These are phyloP conservation scores for Eclectus roratus DNA, from an alignment of 2,113 vertebrate genomes.

Conservation along the genomic window DNA sequence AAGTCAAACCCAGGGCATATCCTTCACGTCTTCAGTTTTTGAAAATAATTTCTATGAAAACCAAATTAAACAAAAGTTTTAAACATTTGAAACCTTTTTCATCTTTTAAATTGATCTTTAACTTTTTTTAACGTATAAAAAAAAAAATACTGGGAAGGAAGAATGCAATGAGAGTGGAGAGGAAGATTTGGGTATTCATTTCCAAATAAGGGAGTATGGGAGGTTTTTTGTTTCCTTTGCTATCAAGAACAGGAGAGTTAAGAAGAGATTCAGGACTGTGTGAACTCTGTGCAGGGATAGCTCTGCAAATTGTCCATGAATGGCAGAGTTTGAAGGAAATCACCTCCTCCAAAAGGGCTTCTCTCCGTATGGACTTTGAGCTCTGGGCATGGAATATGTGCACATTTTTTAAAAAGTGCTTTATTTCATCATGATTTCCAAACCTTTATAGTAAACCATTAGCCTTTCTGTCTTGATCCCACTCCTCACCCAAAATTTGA, in stretches of 20 bases:
- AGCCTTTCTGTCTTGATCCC: neutral
- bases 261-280: neutral
- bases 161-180: neutral
- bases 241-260: neutral
- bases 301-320: neutral
- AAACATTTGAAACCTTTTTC: neutral
- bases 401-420: neutral
- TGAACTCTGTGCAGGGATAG: neutral
- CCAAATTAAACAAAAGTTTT: neutral
- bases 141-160: neutral
- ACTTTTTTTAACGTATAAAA: neutral
- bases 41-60: neutral
- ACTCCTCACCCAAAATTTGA: neutral
- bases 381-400: neutral
- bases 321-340: neutral
- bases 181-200: neutral
- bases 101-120: neutral
- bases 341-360: neutral
- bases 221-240: neutral
- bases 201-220: neutral
- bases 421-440: neutral
- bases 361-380: neutral
- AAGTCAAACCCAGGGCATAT: conserved; percentile 35
- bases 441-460: neutral
- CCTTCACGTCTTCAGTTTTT: neutral